Evolutionary conservation across 2,888 invertebrate genomes (phyloP).

Genomic region (Nebria salina): DNA sequence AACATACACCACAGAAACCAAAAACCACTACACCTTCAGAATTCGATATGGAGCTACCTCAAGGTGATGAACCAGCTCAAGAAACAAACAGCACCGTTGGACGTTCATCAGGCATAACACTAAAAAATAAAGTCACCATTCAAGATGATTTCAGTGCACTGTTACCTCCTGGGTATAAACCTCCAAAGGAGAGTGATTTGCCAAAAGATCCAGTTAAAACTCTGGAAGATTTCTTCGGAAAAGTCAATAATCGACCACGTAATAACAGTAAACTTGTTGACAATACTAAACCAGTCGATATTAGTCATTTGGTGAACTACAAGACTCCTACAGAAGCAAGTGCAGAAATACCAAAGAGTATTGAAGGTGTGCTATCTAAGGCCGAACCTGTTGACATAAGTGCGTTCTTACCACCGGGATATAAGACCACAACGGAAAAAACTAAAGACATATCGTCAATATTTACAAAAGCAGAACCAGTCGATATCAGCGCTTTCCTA

Average conservation of each 20-base stretch:
- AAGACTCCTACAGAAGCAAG: conserved; percentile 64
- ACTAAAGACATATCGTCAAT: conserved; percentile 45
- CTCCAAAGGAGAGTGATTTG: conserved; percentile 50
- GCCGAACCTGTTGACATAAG: conserved; percentile 65
- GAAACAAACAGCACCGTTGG: conserved; percentile 63
- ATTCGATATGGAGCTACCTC: conserved; percentile 53
- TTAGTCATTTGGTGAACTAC: conserved; percentile 71
- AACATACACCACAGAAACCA: conserved; percentile 62
- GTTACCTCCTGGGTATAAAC: conserved; percentile 73
- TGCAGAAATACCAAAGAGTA: conserved; percentile 61
- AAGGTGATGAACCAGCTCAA: conserved; percentile 57
- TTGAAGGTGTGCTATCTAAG: conserved; percentile 49
- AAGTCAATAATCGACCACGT: conserved; percentile 45
- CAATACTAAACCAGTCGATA: conserved; percentile 64
- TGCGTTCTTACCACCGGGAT: conserved; percentile 72
- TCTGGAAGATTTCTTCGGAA: conserved; percentile 52
- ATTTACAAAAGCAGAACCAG: conserved; percentile 54
- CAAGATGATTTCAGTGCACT: conserved; percentile 70
- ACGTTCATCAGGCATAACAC: conserved; percentile 66
- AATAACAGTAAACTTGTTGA: conserved; percentile 61
- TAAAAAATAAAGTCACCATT: conserved; percentile 68
- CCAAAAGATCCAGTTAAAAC: conserved; percentile 51
- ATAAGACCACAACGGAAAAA: conserved; percentile 58
- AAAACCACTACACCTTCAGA: conserved; percentile 57
- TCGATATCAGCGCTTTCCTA: conserved; percentile 59